Base-by-base conservation (phyloP, 2,113 vertebrate genomes). In the Chrysochloris asiatica region DNA sequence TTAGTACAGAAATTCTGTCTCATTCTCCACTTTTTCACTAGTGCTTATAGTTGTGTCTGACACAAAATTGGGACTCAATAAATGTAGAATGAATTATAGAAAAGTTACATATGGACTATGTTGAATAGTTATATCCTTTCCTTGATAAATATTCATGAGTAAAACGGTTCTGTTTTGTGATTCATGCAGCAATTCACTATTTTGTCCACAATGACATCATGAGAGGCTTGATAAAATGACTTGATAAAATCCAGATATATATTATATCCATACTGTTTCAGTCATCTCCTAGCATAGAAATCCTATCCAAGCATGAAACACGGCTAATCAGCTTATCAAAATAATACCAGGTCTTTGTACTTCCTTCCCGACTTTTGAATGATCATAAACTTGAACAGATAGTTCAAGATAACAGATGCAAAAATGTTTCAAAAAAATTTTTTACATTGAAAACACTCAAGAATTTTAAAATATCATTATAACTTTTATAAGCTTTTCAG, bases 291-390 rank as follows among this genome's bases (percentile, higher is more conserved):
- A 76, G 12, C 28, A 76, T 47, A 71, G 28, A 8, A 83, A 72
- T 14, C 16, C 7, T 77, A 76, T 81, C 79, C 54, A 77, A 89
- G 93, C 86, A 28, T 75, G n/a, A 92, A 86, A 73, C 79, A 52
- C 83, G 26, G 7, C 38, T 83, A 86, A 75, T 89, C n/a, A 59
- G 12, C 30, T 89, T 67, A 90, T 86, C 36, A 83, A 89, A 91
- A 54, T 14, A 86, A 72, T 83, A 78, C 33, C 13, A 48, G n/a
- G 4, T 89, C 30, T 86, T 82, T 26, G 88, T 89, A 17, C 33
- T 86, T 52, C 19, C 65, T 71, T 61, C 4, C 6, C 43, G 19
- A 24, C 24, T 91, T 89, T 91, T 72, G 50, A 80, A 92, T 76
- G 56, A 79, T 72, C 38, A 81, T 33, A 81, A 90, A 72, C 28